Percentiles rank a stretch among this genome's conserved stretches.
Conservation (phyloP, 2,888 invertebrate genomes). For the Noctua comes region DNA sequence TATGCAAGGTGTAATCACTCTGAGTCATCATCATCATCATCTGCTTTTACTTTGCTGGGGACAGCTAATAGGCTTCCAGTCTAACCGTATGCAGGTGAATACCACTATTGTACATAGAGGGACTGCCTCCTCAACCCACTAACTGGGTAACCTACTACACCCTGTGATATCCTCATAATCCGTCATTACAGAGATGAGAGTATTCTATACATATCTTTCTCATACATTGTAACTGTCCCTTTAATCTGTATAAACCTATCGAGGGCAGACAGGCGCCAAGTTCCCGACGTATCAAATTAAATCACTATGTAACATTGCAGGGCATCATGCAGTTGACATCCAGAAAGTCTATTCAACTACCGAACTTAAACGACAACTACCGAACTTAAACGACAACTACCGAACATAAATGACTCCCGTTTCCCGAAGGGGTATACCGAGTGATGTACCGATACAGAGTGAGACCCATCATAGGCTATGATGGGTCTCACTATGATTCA, state of each 20-base stretch:
- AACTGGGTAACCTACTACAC: too few relatives aligned
- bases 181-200: background rate
- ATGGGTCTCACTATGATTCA: too few relatives aligned
- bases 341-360: slow-evolving; percentile 24
- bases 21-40: too few relatives aligned
- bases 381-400: too few relatives aligned
- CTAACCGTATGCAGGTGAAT: too few relatives aligned
- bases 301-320: slow-evolving; percentile 45
- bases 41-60: too few relatives aligned
- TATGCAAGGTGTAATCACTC: too few relatives aligned
- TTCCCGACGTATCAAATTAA: slow-evolving; percentile 47
- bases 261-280: slow-evolving; percentile 67
- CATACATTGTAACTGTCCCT: background rate
- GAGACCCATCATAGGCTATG: background rate
- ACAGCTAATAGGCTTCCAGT: too few relatives aligned
- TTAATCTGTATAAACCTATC: slow-evolving; percentile 49
- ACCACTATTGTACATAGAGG: too few relatives aligned
- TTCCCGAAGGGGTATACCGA: background rate
- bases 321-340: background rate
- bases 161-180: background rate
- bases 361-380: background rate
- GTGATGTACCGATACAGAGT: background rate
- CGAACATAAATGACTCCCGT: background rate
- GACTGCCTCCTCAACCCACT: too few relatives aligned
- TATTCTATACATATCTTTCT: background rate